These are phyloP conservation scores for Setipinna tenuifilis DNA, from an alignment of 2,797 vertebrate genomes.

Conservation along the genomic window DNA sequence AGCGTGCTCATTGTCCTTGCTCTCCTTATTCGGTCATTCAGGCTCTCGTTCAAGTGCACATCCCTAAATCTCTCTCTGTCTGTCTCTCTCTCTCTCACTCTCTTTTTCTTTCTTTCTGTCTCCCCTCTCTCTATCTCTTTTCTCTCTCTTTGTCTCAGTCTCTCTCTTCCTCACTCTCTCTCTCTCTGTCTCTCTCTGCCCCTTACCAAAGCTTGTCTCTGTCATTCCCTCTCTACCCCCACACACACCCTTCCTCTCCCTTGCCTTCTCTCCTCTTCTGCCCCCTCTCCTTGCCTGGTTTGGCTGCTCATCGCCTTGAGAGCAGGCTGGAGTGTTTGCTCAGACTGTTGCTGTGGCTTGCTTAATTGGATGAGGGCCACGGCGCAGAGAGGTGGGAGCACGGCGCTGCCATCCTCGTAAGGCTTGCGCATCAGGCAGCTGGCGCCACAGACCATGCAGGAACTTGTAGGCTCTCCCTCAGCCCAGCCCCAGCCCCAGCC, in stretches of 20 bases:
- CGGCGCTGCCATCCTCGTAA: not conserved
- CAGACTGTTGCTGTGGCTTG: constrained; percentile 33
- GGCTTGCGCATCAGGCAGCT: constrained; percentile 13
- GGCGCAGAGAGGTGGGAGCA: constrained; percentile 9
- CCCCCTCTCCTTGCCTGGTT: constrained; percentile 31
- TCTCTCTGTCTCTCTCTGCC: constrained; percentile 10
- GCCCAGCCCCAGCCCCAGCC: not conserved
- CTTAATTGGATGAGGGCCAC: constrained; percentile 34
- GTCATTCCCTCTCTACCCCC: no score
- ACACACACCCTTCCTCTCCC: not conserved
- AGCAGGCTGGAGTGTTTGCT: constrained; percentile 32
- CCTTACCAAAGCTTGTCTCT: not conserved
- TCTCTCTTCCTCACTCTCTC: not conserved
- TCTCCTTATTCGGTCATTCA: constrained; percentile 47
- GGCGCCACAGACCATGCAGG: not conserved
- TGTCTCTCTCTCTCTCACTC: constrained; percentile 25
- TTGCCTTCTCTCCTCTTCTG: not conserved
- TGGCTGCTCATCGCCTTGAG: constrained; percentile 31
- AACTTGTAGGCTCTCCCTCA: not conserved
- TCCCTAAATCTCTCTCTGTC: constrained; percentile 32
- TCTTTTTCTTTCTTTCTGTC: not conserved
- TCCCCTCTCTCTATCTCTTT: not conserved
- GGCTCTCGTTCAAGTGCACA: constrained; percentile 33
- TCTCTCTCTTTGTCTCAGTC: not conserved
- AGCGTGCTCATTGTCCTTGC: not conserved